phyloP scores from a whole-genome alignment of 2,113 vertebrate genomes.

The Fukomys damarensis region DNA sequence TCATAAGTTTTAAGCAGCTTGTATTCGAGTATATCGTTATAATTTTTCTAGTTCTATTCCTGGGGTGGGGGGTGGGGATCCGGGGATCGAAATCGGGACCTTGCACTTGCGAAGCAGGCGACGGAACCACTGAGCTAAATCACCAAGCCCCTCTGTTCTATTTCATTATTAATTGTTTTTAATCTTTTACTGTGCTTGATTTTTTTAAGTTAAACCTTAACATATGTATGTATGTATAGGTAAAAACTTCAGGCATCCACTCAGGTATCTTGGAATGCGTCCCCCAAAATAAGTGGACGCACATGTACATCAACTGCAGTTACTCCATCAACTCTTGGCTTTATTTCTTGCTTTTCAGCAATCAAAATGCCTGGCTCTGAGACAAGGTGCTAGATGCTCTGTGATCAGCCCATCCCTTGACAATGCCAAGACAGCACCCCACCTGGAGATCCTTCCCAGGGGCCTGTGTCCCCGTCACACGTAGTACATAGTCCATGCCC shows the following conservation, averaged over 20 bases:
- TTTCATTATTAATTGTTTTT: background rate
- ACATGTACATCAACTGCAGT: too few relatives aligned
- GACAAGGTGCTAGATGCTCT: background rate
- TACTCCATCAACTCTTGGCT: too few relatives aligned
- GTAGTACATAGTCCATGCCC: background rate
- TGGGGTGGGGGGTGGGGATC: too few relatives aligned
- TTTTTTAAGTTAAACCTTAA: background rate
- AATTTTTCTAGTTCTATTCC: background rate
- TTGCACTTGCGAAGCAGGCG: too few relatives aligned
- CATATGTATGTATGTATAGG: background rate
- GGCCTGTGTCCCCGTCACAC: too few relatives aligned
- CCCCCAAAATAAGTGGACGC: too few relatives aligned
- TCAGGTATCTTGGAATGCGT: background rate
- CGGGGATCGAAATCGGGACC: too few relatives aligned
- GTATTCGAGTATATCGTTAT: background rate
- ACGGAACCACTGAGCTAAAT: too few relatives aligned
- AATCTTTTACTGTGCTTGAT: background rate
- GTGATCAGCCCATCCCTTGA: accelerated
- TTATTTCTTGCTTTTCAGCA: background rate
- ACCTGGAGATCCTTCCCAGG: background rate
- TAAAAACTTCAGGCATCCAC: background rate
- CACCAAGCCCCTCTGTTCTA: too few relatives aligned
- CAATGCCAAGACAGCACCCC: background rate
- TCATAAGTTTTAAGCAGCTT: background rate
- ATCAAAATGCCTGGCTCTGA: background rate